Evolutionary conservation across 2,797 vertebrate species (phyloP).

Genomic region (Brachyrhaphis roseni): DNA sequence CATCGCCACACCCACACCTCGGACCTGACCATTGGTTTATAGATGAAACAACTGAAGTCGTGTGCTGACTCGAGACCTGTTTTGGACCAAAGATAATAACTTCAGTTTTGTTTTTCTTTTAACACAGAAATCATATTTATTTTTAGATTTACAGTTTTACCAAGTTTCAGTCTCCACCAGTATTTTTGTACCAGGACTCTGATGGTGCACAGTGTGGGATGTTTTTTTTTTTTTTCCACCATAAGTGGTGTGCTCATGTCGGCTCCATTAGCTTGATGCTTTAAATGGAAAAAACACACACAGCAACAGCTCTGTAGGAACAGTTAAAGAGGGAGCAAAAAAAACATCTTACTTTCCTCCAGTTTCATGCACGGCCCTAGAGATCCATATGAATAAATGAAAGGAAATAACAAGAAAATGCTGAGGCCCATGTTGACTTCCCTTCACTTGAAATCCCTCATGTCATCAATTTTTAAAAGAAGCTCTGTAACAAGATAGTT

Average conservation of each 20-base stretch:
- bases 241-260: slow-evolving; percentile 26
- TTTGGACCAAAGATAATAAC: too few relatives aligned
- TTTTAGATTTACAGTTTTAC: neutral
- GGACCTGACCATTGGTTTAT: too few relatives aligned
- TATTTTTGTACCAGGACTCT: slow-evolving; percentile 29
- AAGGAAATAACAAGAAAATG: slow-evolving; percentile 18
- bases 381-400: slow-evolving; percentile 8
- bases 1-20: too few relatives aligned
- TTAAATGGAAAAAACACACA: slow-evolving; percentile 6
- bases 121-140: neutral
- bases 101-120: too few relatives aligned
- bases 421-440: slow-evolving; percentile 34
- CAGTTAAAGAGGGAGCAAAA: neutral
- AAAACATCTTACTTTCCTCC: neutral
- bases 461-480: slow-evolving; percentile 54
- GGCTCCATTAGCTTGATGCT: slow-evolving; percentile 41
- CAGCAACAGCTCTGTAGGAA: slow-evolving; percentile 14
- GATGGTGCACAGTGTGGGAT: slow-evolving; percentile 23
- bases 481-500: slow-evolving; percentile 34
- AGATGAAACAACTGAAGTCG: too few relatives aligned
- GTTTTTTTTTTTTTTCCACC: slow-evolving; percentile 11
- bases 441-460: slow-evolving; percentile 39
- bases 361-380: neutral
- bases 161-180: slow-evolving; percentile 25
- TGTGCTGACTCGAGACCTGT: too few relatives aligned